Evolutionary conservation across 2,888 invertebrate species (phyloP).

Genomic region (Nomada fabriciana): DNA sequence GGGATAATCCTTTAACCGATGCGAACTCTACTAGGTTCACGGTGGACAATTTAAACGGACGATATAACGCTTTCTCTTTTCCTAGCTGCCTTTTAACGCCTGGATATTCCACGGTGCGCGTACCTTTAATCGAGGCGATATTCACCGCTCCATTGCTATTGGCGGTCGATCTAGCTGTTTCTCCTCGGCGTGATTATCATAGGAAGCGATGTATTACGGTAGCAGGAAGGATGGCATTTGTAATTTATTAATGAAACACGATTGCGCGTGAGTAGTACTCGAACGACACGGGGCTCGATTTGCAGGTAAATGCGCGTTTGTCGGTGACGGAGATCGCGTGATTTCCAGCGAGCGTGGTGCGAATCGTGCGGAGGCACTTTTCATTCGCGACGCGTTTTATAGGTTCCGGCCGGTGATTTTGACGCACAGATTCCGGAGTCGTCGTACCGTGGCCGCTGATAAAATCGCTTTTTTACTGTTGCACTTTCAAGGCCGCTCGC

Average conservation of each 20-base stretch:
- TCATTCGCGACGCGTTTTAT: slow-evolving; percentile 38
- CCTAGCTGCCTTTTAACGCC: neutral
- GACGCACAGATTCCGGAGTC: slow-evolving; percentile 49
- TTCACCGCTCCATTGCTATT: slow-evolving; percentile 21
- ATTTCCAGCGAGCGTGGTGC: neutral
- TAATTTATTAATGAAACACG: slow-evolving; percentile 46
- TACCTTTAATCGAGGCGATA: neutral
- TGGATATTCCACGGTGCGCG: neutral
- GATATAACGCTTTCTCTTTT: neutral
- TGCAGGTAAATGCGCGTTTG: slow-evolving; percentile 38
- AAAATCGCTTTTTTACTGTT: slow-evolving; percentile 56
- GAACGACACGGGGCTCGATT: neutral
- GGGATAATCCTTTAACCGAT: neutral
- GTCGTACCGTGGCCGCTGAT: slow-evolving; percentile 53
- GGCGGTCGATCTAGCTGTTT: slow-evolving; percentile 26
- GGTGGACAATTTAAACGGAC: neutral
- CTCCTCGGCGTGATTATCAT: slow-evolving; percentile 25
- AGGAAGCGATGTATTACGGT: slow-evolving; percentile 11
- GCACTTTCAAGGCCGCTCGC: slow-evolving; percentile 59
- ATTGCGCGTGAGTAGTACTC: slow-evolving; percentile 11
- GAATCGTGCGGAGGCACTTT: slow-evolving; percentile 32
- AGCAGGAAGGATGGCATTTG: slow-evolving; percentile 7
- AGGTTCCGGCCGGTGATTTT: slow-evolving; percentile 45
- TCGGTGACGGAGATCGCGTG: slow-evolving; percentile 41
- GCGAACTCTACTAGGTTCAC: neutral